Base-by-base conservation (phyloP, 1,140 invertebrate genomes). In the Drosophila repleta region DNA sequence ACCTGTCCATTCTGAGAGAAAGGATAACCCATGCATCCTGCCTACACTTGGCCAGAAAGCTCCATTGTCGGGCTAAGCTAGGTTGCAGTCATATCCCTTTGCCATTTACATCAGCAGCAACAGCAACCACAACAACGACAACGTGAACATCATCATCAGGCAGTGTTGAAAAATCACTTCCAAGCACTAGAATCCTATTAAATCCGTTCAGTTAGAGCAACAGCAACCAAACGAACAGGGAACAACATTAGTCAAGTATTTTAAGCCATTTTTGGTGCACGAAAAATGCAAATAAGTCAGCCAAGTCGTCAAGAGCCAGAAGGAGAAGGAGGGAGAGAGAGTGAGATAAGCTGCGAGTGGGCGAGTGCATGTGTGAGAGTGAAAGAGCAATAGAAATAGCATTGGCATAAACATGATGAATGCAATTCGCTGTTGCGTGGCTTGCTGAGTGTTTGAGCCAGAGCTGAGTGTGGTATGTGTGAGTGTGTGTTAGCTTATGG, bases 181-280 rank as follows among this genome's bases (percentile, higher is more conserved):
- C 52, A 65, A 87, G 81, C 77, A 81, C 77, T 74, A 69, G 75
- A 82, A 82, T 85, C 74, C 69, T 71, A 85, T 81, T 85, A 85
- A 85, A 69, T 81, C 81, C 58, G 68, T 70, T 60, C 74, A 71
- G 32, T 35, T 10, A 11, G 3, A 11, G 32, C 24, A 60, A 26
- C 32, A 60, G 20, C 43, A 60, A 43, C 60, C 58, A 53, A 53
- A 65, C 45, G 56, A 75, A 48, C 69, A 62, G 62, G n/a, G 32
- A 41, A 49, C 52, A 85, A 76, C 80, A 84, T 85, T 85, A 80
- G 75, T 85, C 82, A 85, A 85, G 82, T 64, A 72, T 75, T 76
- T 74, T 66, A 69, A 56, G 70, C 71, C 74, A 68, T 78, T 82
- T 83, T 84, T 72, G 71, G 61, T 49, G 69, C 66, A 81, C 67